Evolutionary conservation across 2,113 vertebrate species (phyloP).

Genomic region (Ammospiza nelsoni): DNA sequence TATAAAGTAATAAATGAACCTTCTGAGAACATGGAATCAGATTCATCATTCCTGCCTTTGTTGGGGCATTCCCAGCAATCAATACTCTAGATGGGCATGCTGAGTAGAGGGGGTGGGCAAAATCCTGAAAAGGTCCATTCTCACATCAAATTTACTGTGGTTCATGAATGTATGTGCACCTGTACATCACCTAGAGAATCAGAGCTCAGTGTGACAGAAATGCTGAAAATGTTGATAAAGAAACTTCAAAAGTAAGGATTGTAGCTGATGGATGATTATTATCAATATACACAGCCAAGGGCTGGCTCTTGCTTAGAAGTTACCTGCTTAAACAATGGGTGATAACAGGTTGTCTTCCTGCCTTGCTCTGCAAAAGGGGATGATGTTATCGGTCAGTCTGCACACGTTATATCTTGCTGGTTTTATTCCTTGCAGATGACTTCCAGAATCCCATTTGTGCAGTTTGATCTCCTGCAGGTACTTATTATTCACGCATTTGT

Average conservation of each 20-base stretch:
- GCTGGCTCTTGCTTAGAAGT: not conserved
- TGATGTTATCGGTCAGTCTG: not conserved
- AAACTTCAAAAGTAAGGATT: not conserved
- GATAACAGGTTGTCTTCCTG: not conserved
- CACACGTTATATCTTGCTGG: not conserved
- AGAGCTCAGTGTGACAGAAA: not conserved
- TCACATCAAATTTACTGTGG: not conserved
- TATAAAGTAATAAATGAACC: no score
- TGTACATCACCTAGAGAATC: not conserved
- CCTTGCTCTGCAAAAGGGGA: not conserved
- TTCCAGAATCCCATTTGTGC: not conserved
- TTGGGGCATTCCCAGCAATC: no score
- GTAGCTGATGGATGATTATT: not conserved
- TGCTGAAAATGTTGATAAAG: not conserved
- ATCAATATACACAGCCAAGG: no score
- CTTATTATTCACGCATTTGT: rapidly evolving
- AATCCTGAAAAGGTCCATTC: not conserved
- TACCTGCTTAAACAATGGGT: not conserved
- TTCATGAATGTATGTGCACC: not conserved
- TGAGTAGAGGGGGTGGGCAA: not conserved
- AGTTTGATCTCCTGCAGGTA: not conserved
- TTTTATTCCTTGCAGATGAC: not conserved
- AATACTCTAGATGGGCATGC: not conserved
- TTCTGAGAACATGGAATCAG: no score
- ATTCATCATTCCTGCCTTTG: no score